Conservation (phyloP, 2,888 invertebrate species). For the Protonemura montana region DNA sequence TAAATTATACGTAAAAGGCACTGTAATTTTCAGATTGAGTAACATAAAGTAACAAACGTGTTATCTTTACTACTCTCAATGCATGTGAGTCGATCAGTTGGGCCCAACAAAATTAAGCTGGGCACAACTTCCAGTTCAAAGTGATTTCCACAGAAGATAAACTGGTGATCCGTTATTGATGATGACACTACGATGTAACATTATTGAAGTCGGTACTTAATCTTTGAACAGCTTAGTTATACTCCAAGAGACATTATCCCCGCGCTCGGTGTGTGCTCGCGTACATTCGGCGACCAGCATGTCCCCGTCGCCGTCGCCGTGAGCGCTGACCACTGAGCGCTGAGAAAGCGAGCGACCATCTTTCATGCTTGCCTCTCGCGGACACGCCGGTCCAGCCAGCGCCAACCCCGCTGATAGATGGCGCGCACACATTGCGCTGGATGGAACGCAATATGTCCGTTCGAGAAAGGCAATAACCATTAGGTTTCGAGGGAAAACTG, state of each 20-base stretch:
- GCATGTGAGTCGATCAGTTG: too few relatives aligned
- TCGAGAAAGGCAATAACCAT: constrained; percentile 69
- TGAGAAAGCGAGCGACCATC: constrained; percentile 31
- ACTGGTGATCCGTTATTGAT: neutral
- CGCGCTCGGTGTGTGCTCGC: neutral
- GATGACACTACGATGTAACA: neutral
- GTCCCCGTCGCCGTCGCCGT: too few relatives aligned
- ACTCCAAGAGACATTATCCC: neutral
- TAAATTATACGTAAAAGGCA: neutral
- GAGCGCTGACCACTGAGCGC: neutral
- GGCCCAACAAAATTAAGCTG: neutral
- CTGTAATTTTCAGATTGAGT: too few relatives aligned
- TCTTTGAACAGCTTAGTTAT: constrained; percentile 7
- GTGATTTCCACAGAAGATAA: neutral
- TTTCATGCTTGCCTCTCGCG: constrained; percentile 24
- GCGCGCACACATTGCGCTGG: constrained; percentile 67
- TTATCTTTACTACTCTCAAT: too few relatives aligned
- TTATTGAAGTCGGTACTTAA: neutral
- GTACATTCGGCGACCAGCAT: neutral
- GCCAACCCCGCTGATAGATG: constrained; percentile 62
- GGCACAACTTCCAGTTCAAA: neutral
- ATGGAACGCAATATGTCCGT: constrained; percentile 69
- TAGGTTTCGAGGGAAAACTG: constrained; percentile 67
- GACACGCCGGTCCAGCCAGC: constrained; percentile 36
- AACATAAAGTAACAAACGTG: too few relatives aligned